These are phyloP conservation scores for Myotis pilosus DNA, from an alignment of 2,797 vertebrate genomes.

Conservation along the genomic window DNA sequence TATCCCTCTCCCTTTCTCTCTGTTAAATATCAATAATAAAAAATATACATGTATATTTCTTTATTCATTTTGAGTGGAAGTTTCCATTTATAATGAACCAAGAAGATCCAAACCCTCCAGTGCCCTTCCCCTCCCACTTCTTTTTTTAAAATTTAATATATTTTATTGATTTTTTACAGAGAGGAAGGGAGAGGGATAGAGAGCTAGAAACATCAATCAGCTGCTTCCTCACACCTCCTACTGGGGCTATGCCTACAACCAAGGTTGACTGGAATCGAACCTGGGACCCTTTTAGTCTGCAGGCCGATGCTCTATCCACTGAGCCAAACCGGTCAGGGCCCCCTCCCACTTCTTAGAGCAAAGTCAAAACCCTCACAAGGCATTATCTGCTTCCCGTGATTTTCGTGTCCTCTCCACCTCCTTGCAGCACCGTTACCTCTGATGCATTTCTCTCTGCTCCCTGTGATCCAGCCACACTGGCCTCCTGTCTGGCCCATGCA, in stretches of 20 bases:
- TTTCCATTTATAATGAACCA: not conserved
- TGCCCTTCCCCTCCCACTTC: fast-evolving
- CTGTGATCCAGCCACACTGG: fast-evolving
- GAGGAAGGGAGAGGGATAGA: no score
- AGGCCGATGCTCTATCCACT: no score
- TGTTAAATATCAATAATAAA: no score
- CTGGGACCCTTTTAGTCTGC: no score
- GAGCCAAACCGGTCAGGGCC: no score
- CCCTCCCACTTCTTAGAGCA: not conserved
- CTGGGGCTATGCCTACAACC: no score
- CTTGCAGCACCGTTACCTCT: not conserved
- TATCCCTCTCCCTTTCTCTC: no score
- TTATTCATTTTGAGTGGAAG: not conserved
- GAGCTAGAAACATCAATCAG: no score
- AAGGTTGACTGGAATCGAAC: no score
- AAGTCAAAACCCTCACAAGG: not conserved
- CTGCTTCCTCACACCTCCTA: no score
- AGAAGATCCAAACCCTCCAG: not conserved
- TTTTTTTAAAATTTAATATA: no score
- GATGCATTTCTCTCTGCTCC: not conserved
- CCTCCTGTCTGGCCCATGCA: not conserved
- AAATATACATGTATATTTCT: not conserved
- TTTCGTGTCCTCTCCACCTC: not conserved
- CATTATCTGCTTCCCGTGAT: fast-evolving
- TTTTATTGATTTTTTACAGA: no score